phyloP scores from a whole-genome alignment of 2,113 vertebrate genomes.

The Cynopterus brachyotis region DNA sequence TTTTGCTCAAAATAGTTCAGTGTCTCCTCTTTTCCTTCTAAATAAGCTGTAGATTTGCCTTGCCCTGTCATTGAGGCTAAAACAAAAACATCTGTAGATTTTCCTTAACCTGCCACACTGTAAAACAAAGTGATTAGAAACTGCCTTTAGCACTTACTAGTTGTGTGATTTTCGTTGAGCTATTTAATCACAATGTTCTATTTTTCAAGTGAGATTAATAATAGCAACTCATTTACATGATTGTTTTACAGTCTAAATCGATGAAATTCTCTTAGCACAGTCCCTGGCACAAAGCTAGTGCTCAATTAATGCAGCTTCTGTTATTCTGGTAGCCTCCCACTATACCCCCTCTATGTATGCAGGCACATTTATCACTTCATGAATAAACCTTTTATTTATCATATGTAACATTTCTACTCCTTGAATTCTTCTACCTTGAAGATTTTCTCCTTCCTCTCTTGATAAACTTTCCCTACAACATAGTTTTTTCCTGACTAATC shows the following conservation, averaged over 20 bases:
- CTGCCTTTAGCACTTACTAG: neutral
- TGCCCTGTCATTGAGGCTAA: neutral
- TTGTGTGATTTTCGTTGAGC: neutral
- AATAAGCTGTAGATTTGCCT: neutral
- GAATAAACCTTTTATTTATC: neutral
- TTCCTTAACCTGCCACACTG: neutral
- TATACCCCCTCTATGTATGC: rapidly evolving
- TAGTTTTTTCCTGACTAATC: neutral
- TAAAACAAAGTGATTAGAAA: neutral
- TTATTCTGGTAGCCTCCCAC: neutral
- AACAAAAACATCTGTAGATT: neutral
- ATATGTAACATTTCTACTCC: neutral
- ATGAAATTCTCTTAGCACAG: neutral
- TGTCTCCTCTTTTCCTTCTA: neutral
- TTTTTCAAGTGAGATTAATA: neutral
- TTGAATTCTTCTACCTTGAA: neutral
- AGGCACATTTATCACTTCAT: neutral
- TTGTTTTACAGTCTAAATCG: neutral
- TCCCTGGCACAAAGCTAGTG: neutral
- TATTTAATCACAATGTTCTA: neutral
- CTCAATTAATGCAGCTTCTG: neutral
- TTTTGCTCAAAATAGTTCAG: neutral
- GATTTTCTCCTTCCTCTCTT: neutral
- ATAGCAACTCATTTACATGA: neutral
- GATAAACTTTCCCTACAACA: neutral